Conservation (phyloP, 30 jellyfish, hydroid and myxozoan species). For the Hydra vulgaris region DNA sequence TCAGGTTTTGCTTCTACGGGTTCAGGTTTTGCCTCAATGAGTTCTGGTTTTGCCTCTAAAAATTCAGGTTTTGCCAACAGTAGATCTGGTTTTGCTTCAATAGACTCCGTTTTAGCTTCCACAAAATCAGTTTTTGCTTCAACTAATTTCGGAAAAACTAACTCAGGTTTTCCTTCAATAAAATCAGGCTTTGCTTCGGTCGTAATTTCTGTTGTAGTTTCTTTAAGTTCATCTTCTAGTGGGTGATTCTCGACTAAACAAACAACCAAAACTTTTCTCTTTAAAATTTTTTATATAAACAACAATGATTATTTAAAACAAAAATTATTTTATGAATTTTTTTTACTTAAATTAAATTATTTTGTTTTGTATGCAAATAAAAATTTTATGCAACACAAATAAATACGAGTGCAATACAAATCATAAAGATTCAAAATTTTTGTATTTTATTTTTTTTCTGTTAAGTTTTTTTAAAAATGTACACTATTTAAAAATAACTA, state of each 20-base stretch:
- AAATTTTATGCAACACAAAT: too few species aligned
- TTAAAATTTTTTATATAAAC: background rate
- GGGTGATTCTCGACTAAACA: background rate
- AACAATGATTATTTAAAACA: background rate
- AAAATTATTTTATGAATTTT: background rate
- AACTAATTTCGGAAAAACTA: background rate
- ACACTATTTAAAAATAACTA: too few species aligned
- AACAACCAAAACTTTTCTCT: background rate
- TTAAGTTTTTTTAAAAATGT: too few species aligned
- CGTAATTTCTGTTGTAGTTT: background rate
- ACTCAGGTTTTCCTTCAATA: background rate
- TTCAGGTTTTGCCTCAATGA: background rate
- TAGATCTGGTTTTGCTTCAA: background rate
- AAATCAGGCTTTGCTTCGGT: background rate
- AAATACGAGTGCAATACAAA: too few species aligned
- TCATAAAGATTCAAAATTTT: too few species aligned
- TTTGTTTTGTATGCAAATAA: too few species aligned
- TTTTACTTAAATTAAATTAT: too few species aligned
- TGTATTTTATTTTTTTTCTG: too few species aligned
- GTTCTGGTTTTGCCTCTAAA: background rate
- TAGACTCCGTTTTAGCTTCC: background rate
- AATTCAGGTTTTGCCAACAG: too few species aligned
- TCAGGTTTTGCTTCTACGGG: background rate
- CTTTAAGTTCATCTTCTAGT: background rate
- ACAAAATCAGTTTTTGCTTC: background rate